A percentile compares a stretch with the other conserved stretches of the same genome.
phyloP scores from a whole-genome alignment of 2,797 vertebrate species.

The Sebastiscus tertius region DNA sequence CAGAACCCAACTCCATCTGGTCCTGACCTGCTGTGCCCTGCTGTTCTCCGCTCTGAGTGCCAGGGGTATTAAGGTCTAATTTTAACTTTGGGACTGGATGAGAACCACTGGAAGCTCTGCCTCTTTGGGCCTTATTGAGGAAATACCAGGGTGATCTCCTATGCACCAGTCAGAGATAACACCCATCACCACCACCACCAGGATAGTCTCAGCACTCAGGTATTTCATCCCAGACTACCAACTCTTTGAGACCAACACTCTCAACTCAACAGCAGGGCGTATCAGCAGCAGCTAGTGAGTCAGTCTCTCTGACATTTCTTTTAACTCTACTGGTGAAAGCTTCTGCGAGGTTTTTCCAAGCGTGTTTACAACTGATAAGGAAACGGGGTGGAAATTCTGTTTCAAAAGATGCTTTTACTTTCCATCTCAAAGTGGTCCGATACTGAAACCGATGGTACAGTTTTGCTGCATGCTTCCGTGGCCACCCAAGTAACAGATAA shows the following conservation, averaged over 20 bases:
- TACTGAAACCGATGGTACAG: neutral
- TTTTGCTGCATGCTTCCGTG: neutral
- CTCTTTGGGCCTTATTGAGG: slow-evolving; percentile 63
- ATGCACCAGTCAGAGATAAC: slow-evolving; percentile 41
- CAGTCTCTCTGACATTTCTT: slow-evolving; percentile 26
- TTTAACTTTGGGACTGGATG: slow-evolving; percentile 48
- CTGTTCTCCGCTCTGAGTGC: slow-evolving; percentile 39
- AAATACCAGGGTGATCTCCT: slow-evolving; percentile 67
- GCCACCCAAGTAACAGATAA: slow-evolving; percentile 13
- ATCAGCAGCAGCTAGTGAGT: slow-evolving; percentile 1
- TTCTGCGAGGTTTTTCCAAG: slow-evolving; percentile 10
- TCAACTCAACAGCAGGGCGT: slow-evolving; percentile 6
- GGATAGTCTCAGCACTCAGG: slow-evolving; percentile 32
- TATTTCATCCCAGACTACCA: slow-evolving; percentile 36
- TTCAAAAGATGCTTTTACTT: slow-evolving; percentile 24
- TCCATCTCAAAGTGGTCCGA: neutral
- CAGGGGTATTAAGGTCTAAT: slow-evolving; percentile 62
- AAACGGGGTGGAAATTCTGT: slow-evolving; percentile 30
- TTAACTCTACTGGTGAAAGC: slow-evolving; percentile 12
- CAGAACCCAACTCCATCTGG: neutral
- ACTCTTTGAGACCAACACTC: slow-evolving; percentile 2
- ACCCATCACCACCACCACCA: slow-evolving; percentile 1
- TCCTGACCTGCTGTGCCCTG: neutral
- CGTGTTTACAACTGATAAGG: slow-evolving; percentile 46
- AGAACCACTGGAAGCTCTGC: slow-evolving; percentile 34